A percentile compares a stretch with the other conserved stretches of the same genome.
Conservation (phyloP, 2,113 vertebrate genomes). For the Esox niger region DNA sequence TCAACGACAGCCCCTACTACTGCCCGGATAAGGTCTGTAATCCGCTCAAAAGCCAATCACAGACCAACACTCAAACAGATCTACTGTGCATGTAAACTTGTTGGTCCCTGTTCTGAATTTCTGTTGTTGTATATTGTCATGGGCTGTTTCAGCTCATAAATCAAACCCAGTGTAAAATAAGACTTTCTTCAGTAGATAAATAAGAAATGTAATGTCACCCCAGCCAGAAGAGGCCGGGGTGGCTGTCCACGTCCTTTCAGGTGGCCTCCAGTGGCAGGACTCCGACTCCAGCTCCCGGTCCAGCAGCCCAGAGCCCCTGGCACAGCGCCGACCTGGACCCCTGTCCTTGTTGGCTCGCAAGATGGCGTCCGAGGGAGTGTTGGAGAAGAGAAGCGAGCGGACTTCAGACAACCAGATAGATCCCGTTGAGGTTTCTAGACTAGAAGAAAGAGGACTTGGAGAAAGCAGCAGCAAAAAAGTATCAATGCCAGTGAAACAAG, state of each 20-base stretch:
- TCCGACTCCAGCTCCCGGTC: slow-evolving; percentile 73
- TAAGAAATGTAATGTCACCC: no score
- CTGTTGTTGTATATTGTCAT: no score
- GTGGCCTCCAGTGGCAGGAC: slow-evolving; percentile 57
- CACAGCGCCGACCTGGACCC: slow-evolving; percentile 54
- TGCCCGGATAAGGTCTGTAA: slow-evolving; percentile 62
- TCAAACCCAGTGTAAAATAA: no score
- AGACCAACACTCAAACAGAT: neutral
- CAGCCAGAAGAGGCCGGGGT: slow-evolving; percentile 55
- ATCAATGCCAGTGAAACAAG: no score
- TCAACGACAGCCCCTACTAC: slow-evolving; percentile 59
- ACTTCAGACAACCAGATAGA: neutral
- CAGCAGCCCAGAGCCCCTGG: slow-evolving; percentile 71
- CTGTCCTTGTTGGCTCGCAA: slow-evolving; percentile 72
- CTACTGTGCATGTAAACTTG: no score
- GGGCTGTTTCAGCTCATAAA: no score
- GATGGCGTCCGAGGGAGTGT: slow-evolving; percentile 70
- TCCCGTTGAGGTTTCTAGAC: no score
- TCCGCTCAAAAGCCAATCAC: neutral
- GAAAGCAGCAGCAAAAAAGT: no score
- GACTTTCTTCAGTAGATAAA: no score
- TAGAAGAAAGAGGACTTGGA: no score
- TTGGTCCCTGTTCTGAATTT: no score
- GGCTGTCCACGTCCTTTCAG: slow-evolving; percentile 25
- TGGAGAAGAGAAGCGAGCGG: slow-evolving; percentile 11